Conservation (phyloP, 2,797 vertebrate species). For the Crenichthys baileyi region DNA sequence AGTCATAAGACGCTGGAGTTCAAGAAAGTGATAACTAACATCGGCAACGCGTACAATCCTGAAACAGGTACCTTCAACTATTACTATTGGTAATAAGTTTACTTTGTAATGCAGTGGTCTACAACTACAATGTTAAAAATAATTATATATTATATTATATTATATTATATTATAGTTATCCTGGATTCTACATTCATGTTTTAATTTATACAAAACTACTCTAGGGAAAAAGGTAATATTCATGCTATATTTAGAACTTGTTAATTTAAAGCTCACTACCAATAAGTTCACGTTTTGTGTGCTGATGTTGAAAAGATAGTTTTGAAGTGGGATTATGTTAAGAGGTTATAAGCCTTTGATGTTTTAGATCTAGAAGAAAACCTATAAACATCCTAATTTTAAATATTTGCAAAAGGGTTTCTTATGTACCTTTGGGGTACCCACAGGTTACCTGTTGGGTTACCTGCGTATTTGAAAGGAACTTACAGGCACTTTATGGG, state of each 20-base stretch:
- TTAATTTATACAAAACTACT: not conserved
- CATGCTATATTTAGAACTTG: too few relatives aligned
- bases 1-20: not conserved
- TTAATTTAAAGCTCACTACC: not conserved
- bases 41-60: constrained; percentile 10
- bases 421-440: too few relatives aligned
- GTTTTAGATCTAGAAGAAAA: too few relatives aligned
- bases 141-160: too few relatives aligned
- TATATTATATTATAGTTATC: not conserved
- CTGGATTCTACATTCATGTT: not conserved
- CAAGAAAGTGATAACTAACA: constrained; percentile 22
- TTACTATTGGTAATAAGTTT: not conserved
- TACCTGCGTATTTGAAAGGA: too few relatives aligned
- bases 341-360: too few relatives aligned
- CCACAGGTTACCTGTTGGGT: too few relatives aligned
- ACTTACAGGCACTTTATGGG: too few relatives aligned
- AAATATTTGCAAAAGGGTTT: too few relatives aligned
- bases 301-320: not conserved
- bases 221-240: not conserved
- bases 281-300: not conserved
- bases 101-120: not conserved
- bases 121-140: not conserved
- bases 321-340: too few relatives aligned
- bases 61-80: constrained; percentile 9
- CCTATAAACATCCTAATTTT: too few relatives aligned